Percentiles rank a stretch among this genome's conserved stretches.
Conservation (phyloP, 1,140 invertebrate species). For the Scaptodrosophila lebanonensis region DNA sequence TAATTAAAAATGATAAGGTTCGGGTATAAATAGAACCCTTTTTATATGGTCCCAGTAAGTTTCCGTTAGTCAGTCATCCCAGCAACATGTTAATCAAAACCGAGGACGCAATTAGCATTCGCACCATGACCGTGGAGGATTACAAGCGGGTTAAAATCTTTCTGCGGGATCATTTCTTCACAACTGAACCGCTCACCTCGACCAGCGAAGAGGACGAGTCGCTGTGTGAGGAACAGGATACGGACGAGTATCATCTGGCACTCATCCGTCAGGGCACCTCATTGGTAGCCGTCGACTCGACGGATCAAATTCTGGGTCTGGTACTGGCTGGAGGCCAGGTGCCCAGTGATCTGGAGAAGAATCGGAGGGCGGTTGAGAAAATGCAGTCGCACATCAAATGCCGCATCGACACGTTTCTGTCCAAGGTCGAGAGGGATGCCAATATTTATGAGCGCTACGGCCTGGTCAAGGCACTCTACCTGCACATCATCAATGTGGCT, state of each 20-base stretch:
- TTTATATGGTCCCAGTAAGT: too few species aligned
- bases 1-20: too few species aligned
- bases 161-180: slow-evolving; percentile 12
- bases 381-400: not conserved
- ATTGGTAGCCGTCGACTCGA: slow-evolving; percentile 2
- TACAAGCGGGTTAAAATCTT: slow-evolving; percentile 16
- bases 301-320: slow-evolving; percentile 4
- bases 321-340: slow-evolving; percentile 14
- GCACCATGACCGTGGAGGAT: slow-evolving; percentile 17
- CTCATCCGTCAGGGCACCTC: slow-evolving; percentile 26
- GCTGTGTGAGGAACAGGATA: not conserved
- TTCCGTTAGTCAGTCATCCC: too few species aligned
- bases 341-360: slow-evolving; percentile 7
- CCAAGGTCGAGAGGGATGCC: slow-evolving; percentile 23
- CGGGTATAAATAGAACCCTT: too few species aligned
- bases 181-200: slow-evolving; percentile 10
- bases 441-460: slow-evolving; percentile 34
- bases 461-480: slow-evolving; percentile 27
- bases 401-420: not conserved
- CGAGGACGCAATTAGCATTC: slow-evolving; percentile 18
- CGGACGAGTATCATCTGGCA: slow-evolving; percentile 12
- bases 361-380: not conserved
- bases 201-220: slow-evolving; percentile 1
- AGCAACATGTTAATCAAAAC: slow-evolving; percentile 8
- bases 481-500: slow-evolving; percentile 36